Conservation (phyloP, 1,140 invertebrate species). For the Diachasmimorpha longicaudata region DNA sequence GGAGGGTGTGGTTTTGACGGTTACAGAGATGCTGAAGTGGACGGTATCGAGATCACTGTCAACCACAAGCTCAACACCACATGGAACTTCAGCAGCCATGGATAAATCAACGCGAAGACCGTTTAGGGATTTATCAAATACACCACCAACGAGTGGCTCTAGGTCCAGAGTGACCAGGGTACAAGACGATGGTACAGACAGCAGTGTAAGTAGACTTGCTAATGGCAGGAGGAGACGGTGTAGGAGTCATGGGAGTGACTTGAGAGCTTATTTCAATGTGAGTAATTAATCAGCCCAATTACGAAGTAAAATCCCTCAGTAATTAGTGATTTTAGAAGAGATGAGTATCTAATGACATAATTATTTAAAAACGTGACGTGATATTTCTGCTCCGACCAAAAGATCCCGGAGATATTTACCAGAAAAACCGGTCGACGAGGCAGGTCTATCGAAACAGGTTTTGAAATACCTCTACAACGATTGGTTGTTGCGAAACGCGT, state of each 20-base stretch:
- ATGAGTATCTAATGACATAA: no score
- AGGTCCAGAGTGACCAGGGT: conserved; percentile 32
- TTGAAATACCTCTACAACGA: no score
- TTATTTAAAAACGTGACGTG: no score
- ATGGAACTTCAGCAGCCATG: conserved; percentile 42
- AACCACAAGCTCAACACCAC: conserved; percentile 54
- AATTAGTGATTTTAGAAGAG: no score
- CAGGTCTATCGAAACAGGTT: no score
- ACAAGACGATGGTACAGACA: conserved; percentile 20
- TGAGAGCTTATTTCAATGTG: conserved; percentile 58
- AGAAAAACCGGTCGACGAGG: no score
- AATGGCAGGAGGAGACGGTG: conserved; percentile 50
- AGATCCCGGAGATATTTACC: no score
- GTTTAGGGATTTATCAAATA: conserved; percentile 58
- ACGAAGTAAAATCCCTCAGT: no score
- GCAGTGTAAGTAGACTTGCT: conserved; percentile 37
- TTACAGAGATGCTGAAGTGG: conserved; percentile 58
- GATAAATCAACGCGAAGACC: conserved; percentile 48
- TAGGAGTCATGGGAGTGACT: conserved; percentile 55
- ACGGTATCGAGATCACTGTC: conserved; percentile 61
- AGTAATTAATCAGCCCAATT: background rate
- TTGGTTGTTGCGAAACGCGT: no score
- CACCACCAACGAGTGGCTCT: conserved; percentile 48
- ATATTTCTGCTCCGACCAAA: no score
- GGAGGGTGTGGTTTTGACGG: background rate